Evolutionary conservation across 2,797 vertebrate species (phyloP).

Genomic region (Scomberomorus guttatus): DNA sequence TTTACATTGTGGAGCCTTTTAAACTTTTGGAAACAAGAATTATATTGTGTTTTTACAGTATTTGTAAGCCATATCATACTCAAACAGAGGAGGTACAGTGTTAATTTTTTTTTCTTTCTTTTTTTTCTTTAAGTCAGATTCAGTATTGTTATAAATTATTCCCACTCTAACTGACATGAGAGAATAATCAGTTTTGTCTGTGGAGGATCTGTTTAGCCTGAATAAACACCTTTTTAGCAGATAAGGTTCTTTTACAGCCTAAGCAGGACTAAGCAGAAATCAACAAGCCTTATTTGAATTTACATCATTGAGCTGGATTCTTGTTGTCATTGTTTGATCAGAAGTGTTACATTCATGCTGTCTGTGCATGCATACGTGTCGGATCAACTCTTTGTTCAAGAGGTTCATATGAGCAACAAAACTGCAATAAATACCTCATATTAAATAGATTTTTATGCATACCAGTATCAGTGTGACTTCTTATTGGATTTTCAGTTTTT

Average conservation of each 20-base stretch:
- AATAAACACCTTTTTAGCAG: not conserved
- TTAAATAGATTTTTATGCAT: slow-evolving; percentile 67
- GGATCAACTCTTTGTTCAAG: slow-evolving; percentile 36
- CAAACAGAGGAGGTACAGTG: slow-evolving; percentile 35
- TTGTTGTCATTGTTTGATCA: slow-evolving; percentile 35
- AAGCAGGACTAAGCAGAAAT: not conserved
- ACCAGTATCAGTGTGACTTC: slow-evolving; percentile 12
- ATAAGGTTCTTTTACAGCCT: not conserved
- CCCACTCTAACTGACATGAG: slow-evolving; percentile 5
- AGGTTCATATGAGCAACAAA: slow-evolving; percentile 64
- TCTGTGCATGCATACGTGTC: slow-evolving; percentile 42
- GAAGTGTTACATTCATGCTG: slow-evolving; percentile 45
- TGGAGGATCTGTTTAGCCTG: not conserved
- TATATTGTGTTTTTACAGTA: slow-evolving; percentile 40
- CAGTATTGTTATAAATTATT: slow-evolving; percentile 52
- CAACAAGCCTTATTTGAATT: not conserved
- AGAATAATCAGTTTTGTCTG: slow-evolving; percentile 39
- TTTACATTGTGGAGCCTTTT: slow-evolving; percentile 51
- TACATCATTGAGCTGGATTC: slow-evolving; percentile 26
- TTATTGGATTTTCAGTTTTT: slow-evolving; percentile 21
- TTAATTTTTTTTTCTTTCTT: slow-evolving; percentile 20
- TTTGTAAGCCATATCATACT: slow-evolving; percentile 34
- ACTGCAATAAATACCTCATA: slow-evolving; percentile 76
- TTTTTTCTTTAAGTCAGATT: slow-evolving; percentile 27
- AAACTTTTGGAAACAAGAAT: slow-evolving; percentile 33